Evolutionary conservation across 2,797 vertebrate species (phyloP), one percentile per base, ranked within the genome.

Genomic region (Acanthurus leucopareius): DNA sequence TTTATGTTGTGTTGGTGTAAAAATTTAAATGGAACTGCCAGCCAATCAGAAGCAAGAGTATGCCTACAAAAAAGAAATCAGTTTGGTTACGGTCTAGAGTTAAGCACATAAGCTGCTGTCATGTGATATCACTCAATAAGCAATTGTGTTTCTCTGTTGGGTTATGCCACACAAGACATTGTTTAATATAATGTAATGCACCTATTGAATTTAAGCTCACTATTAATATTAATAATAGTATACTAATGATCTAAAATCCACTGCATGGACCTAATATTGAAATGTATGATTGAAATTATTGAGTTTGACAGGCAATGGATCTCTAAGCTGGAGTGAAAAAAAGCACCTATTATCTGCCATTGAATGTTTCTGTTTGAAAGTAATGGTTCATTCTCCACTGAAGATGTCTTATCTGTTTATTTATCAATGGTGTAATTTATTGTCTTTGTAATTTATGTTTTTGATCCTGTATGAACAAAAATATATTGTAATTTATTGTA

Each of bases 401-500:
- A 80, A 45, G 28, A 32, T 32, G 67, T 88, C 68, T 69, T 77
- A 66, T 71, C 49, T 77, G 79, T 91, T 75, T 83, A 91, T 86
- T 85, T 84, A 89, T 89, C 69, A 74, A 65, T 84, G 69, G 25
- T 90, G 86, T 88, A 58, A 83, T 79, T 77, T 59, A 48, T 76
- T 90, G 83, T 92, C 28, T 90, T 89, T 91, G 73, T 90, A 91
- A 90, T 83, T 78, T 5, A 81, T 90, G 84, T 90, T 83, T 81
- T 80, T 83, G 64, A 85, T 47, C 75, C 85, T 62, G 83, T 59
- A 85, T 86, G 58, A 62, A 73, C 14, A 76, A 57, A 86, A 45
- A 66, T 80, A 80, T 83, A 83, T 88, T 87, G 74, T 90, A 80
- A 87, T 80, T 85, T 85, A 83, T 88, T 91, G 61, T 76, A 88